Base-by-base conservation (phyloP, 2,113 vertebrate genomes). In the Oncorhynchus keta region DNA sequence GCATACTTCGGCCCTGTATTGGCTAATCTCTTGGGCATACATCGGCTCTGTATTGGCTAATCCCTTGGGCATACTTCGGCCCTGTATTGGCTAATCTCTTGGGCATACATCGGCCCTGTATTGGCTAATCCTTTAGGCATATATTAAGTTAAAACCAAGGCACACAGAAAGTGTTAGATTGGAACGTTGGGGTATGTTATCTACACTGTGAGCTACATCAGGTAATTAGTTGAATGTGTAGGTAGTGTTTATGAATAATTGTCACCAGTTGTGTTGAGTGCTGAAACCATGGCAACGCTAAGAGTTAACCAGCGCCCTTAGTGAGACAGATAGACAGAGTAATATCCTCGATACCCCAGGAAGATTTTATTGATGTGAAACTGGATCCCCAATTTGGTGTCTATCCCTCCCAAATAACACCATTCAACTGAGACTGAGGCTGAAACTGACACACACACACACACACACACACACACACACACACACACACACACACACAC, bases 201-300 rank as follows among this genome's bases (percentile, higher is more conserved):
- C 32, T 57, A 69, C 77, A 74, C 75, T 70, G 68, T 68, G 69
- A 81, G 72, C 73, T 81, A 18, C 51, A 18, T 75, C 69, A 70
- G 70, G 76, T 79, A 82, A 86, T 89, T 78, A 81, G 73, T 62
- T 68, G 0, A 20, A 45, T 59, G 80, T 84, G 77, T 81, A 83
- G 71, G 84, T 75, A 59, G 76, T 65, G 73, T 73, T 82, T 49
- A 88, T 68, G 83, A 82, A 73, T 72, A 82, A 76, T 28, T 75
- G 85, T 85, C 80, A 81, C 39, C 39, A 45, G 39, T 11, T 9
- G 83, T 76, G 79, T 81, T 81, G 65, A 85, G 66, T 57, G 6
- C 45, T n/a, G 83, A 84, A 83, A 84, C 80, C 81, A 85, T 85
- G 73, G 82, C 80, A 87, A 87, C 72, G 0, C 57, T n/a, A 66